Evolutionary conservation across 2,113 vertebrate genomes (phyloP).

Genomic region (Nothobranchius kuhntae): DNA sequence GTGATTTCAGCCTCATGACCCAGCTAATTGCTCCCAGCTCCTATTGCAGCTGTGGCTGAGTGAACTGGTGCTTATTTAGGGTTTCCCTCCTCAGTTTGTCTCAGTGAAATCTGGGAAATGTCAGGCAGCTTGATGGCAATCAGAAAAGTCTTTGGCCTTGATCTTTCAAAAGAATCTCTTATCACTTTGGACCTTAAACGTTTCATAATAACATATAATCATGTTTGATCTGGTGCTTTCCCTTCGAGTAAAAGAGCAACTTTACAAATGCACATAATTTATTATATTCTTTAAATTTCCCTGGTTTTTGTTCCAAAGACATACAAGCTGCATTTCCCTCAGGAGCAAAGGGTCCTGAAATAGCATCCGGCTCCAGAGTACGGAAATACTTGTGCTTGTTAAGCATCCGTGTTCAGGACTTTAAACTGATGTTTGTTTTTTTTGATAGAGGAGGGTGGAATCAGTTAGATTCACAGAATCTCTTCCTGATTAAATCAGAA

Average conservation of each 20-base stretch:
- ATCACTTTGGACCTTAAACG: constrained; percentile 20
- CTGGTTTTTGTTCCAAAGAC: constrained; percentile 25
- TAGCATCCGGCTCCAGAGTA: constrained; percentile 49
- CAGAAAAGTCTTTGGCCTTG: constrained; percentile 18
- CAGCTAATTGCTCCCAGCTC: constrained; percentile 57
- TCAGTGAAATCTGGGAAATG: constrained; percentile 29
- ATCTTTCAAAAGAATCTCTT: constrained; percentile 8
- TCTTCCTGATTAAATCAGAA: constrained; percentile 4
- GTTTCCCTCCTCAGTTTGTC: constrained; percentile 17
- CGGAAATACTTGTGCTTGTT: constrained; percentile 58
- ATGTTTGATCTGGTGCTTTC: background rate
- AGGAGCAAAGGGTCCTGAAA: constrained; percentile 43
- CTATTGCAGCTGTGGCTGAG: constrained; percentile 22
- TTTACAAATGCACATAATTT: constrained; percentile 21
- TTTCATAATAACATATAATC: constrained; percentile 4
- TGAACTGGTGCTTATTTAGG: constrained; percentile 27
- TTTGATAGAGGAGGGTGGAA: background rate
- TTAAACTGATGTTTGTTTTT: constrained; percentile 29
- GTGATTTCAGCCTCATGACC: constrained; percentile 31
- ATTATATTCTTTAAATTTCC: constrained; percentile 18
- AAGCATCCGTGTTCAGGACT: constrained; percentile 52
- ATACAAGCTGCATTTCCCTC: constrained; percentile 41
- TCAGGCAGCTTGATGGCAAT: constrained; percentile 34
- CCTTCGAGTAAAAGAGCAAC: background rate
- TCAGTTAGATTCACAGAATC: constrained; percentile 17